A percentile compares a stretch with the other conserved stretches of the same genome.
phyloP scores from a whole-genome alignment of 2,888 invertebrate genomes.

The Abrostola triplasia region DNA sequence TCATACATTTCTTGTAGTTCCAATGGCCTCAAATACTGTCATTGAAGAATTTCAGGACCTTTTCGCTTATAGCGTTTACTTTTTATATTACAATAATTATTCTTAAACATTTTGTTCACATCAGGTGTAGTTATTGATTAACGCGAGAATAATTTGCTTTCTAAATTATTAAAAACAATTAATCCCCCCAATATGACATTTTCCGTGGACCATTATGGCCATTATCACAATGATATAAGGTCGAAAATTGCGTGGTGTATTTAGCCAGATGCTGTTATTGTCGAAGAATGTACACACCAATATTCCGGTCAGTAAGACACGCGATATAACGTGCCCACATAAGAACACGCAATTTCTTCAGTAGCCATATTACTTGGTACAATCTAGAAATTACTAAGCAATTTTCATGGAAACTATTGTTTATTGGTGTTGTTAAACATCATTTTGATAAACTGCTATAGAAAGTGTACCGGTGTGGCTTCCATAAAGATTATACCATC shows the following conservation, averaged over 20 bases:
- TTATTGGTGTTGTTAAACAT: constrained; percentile 37
- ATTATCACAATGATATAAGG: constrained; percentile 8
- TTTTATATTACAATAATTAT: not conserved
- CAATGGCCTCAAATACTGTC: constrained; percentile 8
- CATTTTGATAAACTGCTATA: constrained; percentile 30
- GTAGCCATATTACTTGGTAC: constrained; percentile 54
- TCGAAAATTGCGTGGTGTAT: constrained; percentile 19
- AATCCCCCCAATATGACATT: constrained; percentile 11
- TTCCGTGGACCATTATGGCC: not conserved
- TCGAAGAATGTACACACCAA: constrained; percentile 47
- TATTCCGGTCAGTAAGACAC: constrained; percentile 62
- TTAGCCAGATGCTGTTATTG: constrained; percentile 33
- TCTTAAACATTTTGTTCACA: constrained; percentile 10
- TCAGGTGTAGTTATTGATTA: constrained; percentile 5
- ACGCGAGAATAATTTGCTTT: constrained; percentile 34
- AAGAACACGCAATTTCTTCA: constrained; percentile 62
- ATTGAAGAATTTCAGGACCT: not conserved
- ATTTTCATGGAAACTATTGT: constrained; percentile 47
- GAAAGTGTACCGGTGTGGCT: constrained; percentile 17
- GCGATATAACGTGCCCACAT: constrained; percentile 63
- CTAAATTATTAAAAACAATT: constrained; percentile 41
- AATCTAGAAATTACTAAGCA: constrained; percentile 60
- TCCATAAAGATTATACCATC: constrained; percentile 1
- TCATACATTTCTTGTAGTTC: constrained; percentile 1
- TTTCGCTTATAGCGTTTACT: constrained; percentile 1